Percentiles rank a stretch among this genome's conserved stretches.
These are phyloP conservation scores for Perca fluviatilis DNA, from an alignment of 2,113 vertebrate species.

Conservation along the genomic window DNA sequence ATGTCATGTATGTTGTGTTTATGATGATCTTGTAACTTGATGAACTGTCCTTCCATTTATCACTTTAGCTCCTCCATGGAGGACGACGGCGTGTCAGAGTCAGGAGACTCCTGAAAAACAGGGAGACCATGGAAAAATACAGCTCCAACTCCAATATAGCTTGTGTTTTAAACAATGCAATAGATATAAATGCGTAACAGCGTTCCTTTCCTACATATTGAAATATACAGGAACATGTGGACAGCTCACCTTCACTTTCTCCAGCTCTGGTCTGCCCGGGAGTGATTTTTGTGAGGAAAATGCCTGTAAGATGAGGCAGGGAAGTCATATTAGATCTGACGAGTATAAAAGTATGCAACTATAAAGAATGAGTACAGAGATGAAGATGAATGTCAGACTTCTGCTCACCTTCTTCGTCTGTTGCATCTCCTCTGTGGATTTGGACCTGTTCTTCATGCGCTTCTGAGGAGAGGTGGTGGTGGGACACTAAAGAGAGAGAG, in stretches of 20 bases:
- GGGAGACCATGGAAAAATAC: background rate
- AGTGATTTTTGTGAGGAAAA: conserved; percentile 89
- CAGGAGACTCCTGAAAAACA: conserved; percentile 79
- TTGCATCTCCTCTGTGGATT: conserved; percentile 89
- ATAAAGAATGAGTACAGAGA: background rate
- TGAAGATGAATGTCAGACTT: background rate
- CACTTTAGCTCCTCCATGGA: conserved; percentile 81
- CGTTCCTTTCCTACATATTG: background rate
- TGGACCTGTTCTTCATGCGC: conserved; percentile 87
- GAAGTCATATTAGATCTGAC: background rate
- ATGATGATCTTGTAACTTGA: conserved; percentile 22
- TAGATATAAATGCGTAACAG: background rate
- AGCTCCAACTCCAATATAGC: background rate
- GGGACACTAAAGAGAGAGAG: conserved; percentile 64
- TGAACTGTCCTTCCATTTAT: conserved; percentile 32
- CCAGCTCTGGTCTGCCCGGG: conserved; percentile 85
- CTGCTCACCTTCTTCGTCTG: conserved; percentile 86
- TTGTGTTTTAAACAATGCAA: background rate
- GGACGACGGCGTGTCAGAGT: conserved; percentile 74
- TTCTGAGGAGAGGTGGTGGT: conserved; percentile 85
- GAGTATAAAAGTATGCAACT: no score
- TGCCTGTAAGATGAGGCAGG: conserved; percentile 70
- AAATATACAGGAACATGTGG: background rate
- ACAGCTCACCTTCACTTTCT: conserved; percentile 83
- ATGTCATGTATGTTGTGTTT: conserved; percentile 26